These are phyloP conservation scores for Hypercompe scribonia DNA, from an alignment of 2,888 invertebrate genomes.

Conservation along the genomic window DNA sequence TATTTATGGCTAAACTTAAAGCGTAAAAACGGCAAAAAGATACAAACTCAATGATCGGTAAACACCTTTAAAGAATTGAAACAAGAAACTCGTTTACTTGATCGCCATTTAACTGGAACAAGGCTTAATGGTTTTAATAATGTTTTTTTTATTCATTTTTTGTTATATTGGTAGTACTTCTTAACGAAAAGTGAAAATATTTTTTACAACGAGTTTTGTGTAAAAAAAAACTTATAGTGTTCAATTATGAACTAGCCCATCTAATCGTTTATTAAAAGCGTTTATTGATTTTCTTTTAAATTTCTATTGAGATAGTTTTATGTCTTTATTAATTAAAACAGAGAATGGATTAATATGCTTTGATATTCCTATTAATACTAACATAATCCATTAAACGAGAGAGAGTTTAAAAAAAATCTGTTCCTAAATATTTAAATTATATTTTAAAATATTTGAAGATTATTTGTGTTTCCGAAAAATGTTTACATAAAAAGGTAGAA, in stretches of 20 bases:
- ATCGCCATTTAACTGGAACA: slow-evolving; percentile 8
- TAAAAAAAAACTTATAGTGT: background rate
- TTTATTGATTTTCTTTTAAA: no score
- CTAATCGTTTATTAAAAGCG: background rate
- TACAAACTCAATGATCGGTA: background rate
- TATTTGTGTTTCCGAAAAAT: no score
- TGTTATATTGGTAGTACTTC: background rate
- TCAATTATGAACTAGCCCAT: background rate
- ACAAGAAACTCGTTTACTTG: slow-evolving; percentile 14
- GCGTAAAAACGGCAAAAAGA: background rate
- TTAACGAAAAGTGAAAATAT: background rate
- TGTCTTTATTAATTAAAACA: background rate
- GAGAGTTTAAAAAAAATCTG: no score
- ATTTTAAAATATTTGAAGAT: no score
- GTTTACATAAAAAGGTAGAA: background rate
- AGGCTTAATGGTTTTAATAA: background rate
- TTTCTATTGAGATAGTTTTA: background rate
- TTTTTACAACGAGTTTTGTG: background rate
- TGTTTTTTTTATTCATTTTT: background rate
- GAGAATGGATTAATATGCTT: background rate
- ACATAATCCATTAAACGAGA: background rate
- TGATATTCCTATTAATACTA: background rate
- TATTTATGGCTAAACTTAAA: background rate
- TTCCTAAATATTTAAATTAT: no score
- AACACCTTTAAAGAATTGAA: background rate